phyloP scores from a whole-genome alignment of 2,113 vertebrate genomes.

The Nothocercus nigrocapillus region DNA sequence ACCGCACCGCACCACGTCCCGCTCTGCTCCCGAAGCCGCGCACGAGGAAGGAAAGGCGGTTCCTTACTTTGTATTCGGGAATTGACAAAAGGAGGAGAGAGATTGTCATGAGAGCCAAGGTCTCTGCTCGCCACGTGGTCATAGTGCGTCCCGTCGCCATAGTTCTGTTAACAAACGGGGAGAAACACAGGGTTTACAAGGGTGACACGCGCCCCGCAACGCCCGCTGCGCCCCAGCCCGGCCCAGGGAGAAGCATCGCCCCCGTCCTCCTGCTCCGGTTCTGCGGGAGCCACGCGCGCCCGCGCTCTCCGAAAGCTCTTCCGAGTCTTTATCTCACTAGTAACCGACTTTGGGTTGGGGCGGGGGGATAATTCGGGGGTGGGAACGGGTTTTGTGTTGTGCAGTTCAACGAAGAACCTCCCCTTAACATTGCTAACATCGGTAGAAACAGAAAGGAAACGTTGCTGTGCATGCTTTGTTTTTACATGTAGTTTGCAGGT shows the following conservation, averaged over 20 bases:
- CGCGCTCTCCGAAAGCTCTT: not conserved
- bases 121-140: conserved; percentile 88
- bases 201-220: too few species aligned
- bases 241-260: too few species aligned
- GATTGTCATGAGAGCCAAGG: conserved; percentile 90
- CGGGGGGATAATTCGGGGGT: not conserved
- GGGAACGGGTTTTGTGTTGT: not conserved
- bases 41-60: not conserved
- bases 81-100: conserved; percentile 92
- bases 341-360: not conserved
- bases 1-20: too few species aligned
- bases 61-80: conserved; percentile 93
- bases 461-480: accelerated
- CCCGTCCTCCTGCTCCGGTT: too few species aligned
- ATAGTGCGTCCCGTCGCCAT: conserved; percentile 91
- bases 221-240: too few species aligned
- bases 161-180: conserved; percentile 80
- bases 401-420: not conserved
- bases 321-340: not conserved
- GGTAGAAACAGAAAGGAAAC: not conserved
- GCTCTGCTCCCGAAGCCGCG: accelerated
- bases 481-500: not conserved
- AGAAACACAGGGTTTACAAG: not conserved
- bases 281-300: not conserved
- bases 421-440: accelerated